Evolutionary conservation across 2,113 vertebrate genomes (phyloP), one percentile per base, ranked within the genome.

Genomic region (Nannospalax galili): DNA sequence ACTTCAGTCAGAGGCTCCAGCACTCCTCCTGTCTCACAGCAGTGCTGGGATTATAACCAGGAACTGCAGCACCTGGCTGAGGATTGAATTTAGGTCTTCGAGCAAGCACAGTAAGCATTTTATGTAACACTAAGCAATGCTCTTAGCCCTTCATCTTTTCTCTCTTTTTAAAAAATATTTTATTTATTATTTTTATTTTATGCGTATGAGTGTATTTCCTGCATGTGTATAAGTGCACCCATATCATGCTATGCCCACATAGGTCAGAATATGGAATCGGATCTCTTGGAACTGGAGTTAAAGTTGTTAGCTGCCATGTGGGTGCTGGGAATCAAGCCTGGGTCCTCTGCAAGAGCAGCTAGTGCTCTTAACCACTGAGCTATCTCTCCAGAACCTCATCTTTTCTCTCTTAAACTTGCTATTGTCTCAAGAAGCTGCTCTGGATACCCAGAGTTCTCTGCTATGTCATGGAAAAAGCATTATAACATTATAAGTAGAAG

Each of bases 381-480:
- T n/a, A 58, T 58, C 64, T 84, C 62, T 20, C 60, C 28, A 45
- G 37, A 8, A 26, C 85, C 52, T 65, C 35, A 85, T 73, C 28
- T 81, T 80, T 89, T 72, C 45, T 92, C 69, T 95, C 48, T 37
- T 72, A 17, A 35, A 90, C 65, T 58, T n/a, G n/a, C n/a, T 80
- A 52, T 48, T 85, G 45, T 80, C 70, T 96, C 28, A 80, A 42
- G 86, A 92, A 24, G 20, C 86, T 93, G 32, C 48, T 95, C 87
- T 87, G 62, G 74, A 75, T 42, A 58, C 15, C 15, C 35, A 64
- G n/a, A 40, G 17, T 37, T 95, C 67, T 89, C 45, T 48, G 28
- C 35, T 80, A 26, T 94, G 89, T 90, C 35, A 90, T 69, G 67
- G 91, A 95, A 94, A 30, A 74, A 75, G 40, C 65, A 60, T 84